phyloP scores from a whole-genome alignment of 2,113 vertebrate genomes.

The Lasiurus cinereus region DNA sequence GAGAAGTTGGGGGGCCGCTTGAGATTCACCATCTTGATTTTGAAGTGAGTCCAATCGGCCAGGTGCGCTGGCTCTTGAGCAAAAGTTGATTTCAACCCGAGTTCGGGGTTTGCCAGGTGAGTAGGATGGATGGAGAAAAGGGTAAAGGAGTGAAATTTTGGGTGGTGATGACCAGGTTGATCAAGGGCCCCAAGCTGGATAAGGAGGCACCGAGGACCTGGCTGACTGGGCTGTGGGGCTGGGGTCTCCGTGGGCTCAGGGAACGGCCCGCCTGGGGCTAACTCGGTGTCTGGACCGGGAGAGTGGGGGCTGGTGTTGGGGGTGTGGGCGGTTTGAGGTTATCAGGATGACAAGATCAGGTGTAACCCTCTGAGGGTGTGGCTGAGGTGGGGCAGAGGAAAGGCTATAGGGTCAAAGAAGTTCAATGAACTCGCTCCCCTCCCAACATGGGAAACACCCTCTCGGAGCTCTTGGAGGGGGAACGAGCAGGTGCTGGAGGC shows the following conservation, averaged over 20 bases:
- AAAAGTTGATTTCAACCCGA: neutral
- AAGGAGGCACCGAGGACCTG: neutral
- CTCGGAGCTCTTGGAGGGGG: neutral
- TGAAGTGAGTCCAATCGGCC: neutral
- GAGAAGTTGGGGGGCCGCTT: neutral
- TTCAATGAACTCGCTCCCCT: neutral
- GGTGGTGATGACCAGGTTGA: neutral
- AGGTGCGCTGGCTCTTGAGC: neutral
- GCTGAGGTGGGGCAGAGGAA: too few species aligned
- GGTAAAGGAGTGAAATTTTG: neutral
- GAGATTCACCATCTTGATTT: neutral
- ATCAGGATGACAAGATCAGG: too few species aligned
- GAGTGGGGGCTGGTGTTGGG: neutral
- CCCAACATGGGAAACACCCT: neutral
- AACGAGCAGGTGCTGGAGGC: neutral
- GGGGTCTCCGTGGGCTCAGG: neutral
- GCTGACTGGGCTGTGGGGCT: rapidly evolving
- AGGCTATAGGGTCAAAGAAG: neutral
- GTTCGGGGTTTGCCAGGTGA: neutral
- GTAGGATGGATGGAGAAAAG: neutral
- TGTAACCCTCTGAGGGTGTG: neutral
- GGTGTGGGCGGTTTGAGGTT: neutral
- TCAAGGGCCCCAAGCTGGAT: neutral
- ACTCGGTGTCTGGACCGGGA: neutral
- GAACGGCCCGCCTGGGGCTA: rapidly evolving